Base-by-base conservation (phyloP, 2,797 vertebrate genomes). In the Pogonophryne albipinna region DNA sequence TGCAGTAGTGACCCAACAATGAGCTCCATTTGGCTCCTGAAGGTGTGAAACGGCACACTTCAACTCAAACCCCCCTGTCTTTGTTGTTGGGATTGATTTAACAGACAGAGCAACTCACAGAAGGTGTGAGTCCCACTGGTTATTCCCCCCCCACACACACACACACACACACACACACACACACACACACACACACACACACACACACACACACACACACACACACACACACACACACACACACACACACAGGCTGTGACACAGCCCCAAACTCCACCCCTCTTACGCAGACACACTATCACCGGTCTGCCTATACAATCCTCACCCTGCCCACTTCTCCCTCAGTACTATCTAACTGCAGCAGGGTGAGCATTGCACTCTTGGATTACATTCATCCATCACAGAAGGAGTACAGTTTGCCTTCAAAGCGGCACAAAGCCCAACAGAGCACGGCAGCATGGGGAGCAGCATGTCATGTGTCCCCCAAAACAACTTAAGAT, bases 401-500 rank as follows among this genome's bases (percentile, higher is more conserved):
- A 87, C 83, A 84, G 47, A 58, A 58, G 75, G 78, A 89, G 34
- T 70, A 83, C 60, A 68, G 82, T 75, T 78, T 34, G 4, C 62
- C 53, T 65, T 69, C 52, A 80, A 57, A 66, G 69, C 60, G 78
- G 80, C 74, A 1, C 51, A 78, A 47, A 84, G 57, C 77, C 63
- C 63, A 38, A 64, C 74, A 84, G 17, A 80, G 20, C 10, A 5
- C 7, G 16, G 78, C 89, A 94, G 46, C 85, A 96, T 96, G 95
- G 95, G 95, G 94, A 95, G 91, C 89, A 94, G 93, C 85, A 92
- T 95, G 91, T 96, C 95, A 86, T 96, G 95, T 84, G 93, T 96
- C 72, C 95, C 95, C 82, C 94, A 95, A 57, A 93, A 95, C 89
- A 96, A 95, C 86, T 93, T 95, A 77, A 94, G 92, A 67, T 95